Evolutionary conservation across 2,113 vertebrate species (phyloP).

Genomic region (Mungos mungo): DNA sequence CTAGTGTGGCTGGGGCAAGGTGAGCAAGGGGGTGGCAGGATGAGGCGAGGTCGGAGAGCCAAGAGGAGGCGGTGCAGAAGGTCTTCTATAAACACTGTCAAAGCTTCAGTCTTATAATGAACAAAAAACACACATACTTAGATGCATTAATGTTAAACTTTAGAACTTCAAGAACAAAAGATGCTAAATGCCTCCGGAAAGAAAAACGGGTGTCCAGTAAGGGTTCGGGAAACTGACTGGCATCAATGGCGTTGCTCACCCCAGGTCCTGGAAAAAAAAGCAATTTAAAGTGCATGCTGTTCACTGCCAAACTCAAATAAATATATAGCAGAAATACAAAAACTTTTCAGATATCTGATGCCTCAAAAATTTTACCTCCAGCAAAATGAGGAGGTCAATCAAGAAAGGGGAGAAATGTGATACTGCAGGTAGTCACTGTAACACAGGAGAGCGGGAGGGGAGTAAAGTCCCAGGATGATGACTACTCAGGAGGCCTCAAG

Average conservation of each 20-base stretch:
- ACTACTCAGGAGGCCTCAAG: background rate
- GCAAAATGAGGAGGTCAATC: background rate
- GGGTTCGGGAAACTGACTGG: background rate
- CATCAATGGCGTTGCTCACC: background rate
- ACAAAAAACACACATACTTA: background rate
- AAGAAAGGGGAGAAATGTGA: background rate
- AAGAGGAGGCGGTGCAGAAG: background rate
- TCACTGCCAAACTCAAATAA: slow-evolving; percentile 10
- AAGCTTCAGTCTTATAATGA: background rate
- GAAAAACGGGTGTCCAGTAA: background rate
- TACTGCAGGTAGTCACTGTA: background rate
- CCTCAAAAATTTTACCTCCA: background rate
- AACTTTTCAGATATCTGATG: background rate
- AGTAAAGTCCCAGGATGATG: background rate
- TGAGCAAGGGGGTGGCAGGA: background rate
- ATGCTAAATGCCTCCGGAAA: background rate
- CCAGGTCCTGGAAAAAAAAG: background rate
- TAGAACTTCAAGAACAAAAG: background rate
- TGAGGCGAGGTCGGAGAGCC: background rate
- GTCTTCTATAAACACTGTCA: background rate
- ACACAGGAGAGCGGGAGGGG: background rate
- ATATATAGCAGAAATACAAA: background rate
- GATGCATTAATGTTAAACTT: background rate
- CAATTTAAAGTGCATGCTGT: background rate
- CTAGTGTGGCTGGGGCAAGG: background rate